Conservation (phyloP, 2,797 vertebrate species). For the Anas bahamensis region DNA sequence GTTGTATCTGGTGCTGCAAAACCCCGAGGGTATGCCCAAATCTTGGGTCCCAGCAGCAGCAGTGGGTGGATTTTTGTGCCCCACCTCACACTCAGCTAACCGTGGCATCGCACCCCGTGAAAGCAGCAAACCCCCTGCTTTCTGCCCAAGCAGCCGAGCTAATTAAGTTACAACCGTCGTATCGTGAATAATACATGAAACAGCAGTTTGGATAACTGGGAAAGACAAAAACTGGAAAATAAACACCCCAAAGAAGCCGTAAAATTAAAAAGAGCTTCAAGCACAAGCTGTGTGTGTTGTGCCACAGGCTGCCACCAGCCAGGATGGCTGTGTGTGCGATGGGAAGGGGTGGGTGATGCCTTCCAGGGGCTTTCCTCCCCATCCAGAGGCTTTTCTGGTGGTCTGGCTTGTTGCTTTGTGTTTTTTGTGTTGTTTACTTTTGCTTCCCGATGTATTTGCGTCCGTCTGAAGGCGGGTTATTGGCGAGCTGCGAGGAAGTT, state of each 20-base stretch:
- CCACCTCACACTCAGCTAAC: background rate
- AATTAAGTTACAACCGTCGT: background rate
- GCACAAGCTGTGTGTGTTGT: background rate
- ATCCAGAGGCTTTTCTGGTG: fast-evolving
- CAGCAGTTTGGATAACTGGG: background rate
- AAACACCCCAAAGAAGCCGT: background rate
- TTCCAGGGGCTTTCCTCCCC: fast-evolving
- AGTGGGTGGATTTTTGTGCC: background rate
- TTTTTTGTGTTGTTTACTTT: background rate
- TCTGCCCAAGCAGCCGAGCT: fast-evolving
- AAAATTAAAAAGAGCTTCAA: background rate
- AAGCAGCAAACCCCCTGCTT: fast-evolving
- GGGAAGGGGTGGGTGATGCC: fast-evolving
- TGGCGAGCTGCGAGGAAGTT: background rate
- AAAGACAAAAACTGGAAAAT: background rate
- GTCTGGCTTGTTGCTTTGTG: no score
- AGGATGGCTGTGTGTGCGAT: background rate
- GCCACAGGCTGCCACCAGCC: fast-evolving
- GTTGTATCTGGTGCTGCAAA: background rate
- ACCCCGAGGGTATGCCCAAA: background rate
- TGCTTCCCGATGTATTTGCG: fast-evolving
- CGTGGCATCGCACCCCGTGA: fast-evolving
- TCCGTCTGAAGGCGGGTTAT: background rate
- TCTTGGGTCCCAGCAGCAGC: background rate
- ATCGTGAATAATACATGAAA: background rate